These are phyloP conservation scores for Teinopalpus imperialis DNA, from an alignment of 2,888 invertebrate genomes.

Conservation along the genomic window DNA sequence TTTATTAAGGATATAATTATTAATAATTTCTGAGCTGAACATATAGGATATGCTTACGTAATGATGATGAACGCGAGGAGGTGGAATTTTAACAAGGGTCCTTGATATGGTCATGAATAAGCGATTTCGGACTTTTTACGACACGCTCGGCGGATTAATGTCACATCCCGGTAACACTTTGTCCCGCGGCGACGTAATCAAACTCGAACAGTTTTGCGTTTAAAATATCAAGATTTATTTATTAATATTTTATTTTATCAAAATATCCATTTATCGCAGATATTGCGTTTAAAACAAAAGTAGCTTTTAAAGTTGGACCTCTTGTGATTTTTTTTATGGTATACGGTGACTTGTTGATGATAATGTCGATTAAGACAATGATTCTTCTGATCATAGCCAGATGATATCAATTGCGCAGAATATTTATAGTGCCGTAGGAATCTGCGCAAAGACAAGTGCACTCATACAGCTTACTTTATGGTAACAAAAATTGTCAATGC, in stretches of 20 bases:
- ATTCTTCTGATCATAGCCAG: no score
- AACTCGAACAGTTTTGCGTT: not conserved
- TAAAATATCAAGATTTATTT: not conserved
- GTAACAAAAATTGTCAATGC: no score
- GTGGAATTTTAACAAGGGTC: slow-evolving; percentile 65
- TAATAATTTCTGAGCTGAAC: not conserved
- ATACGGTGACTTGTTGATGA: no score
- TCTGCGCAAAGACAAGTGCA: no score
- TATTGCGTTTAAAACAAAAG: no score
- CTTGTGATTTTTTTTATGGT: no score
- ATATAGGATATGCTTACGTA: not conserved
- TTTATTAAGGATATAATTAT: slow-evolving; percentile 2
- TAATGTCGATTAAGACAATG: no score
- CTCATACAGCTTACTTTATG: no score
- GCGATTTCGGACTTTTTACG: slow-evolving; percentile 66
- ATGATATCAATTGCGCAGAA: no score
- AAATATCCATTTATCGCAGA: no score
- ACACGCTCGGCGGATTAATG: slow-evolving; percentile 49
- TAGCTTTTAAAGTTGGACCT: no score
- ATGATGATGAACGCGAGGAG: slow-evolving; percentile 32
- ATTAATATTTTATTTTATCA: not conserved
- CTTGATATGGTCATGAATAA: slow-evolving; percentile 71
- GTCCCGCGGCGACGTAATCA: slow-evolving; percentile 4
- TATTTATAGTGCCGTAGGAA: no score
- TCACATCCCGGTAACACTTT: not conserved